phyloP scores from a whole-genome alignment of 2,113 vertebrate species.

The Channa argus region DNA sequence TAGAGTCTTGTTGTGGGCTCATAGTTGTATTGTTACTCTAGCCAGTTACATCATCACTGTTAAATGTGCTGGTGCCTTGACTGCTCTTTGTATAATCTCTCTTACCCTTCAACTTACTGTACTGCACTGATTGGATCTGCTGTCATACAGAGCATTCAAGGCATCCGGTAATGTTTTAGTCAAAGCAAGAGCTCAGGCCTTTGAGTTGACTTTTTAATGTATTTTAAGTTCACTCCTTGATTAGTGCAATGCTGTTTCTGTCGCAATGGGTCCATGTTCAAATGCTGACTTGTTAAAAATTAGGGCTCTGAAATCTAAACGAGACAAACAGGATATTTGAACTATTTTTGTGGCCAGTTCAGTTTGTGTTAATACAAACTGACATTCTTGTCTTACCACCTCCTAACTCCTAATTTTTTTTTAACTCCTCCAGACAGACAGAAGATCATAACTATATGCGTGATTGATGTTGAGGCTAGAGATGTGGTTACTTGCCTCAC shows the following conservation, averaged over 20 bases:
- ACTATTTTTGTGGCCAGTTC: neutral
- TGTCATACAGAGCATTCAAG: constrained; percentile 67
- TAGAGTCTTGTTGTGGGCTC: constrained; percentile 25
- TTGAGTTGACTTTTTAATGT: constrained; percentile 10
- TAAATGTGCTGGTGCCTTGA: constrained; percentile 82
- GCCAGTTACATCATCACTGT: constrained; percentile 74
- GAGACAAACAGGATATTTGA: neutral
- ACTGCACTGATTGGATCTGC: constrained; percentile 73
- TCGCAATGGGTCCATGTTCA: neutral
- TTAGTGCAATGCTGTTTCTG: neutral
- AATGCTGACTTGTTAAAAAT: neutral
- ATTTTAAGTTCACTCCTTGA: constrained; percentile 21
- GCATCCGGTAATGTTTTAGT: constrained; percentile 63
- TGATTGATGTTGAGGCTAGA: constrained; percentile 84
- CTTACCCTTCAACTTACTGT: constrained; percentile 39
- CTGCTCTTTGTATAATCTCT: constrained; percentile 78
- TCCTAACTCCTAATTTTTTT: constrained; percentile 3
- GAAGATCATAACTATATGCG: constrained; percentile 90
- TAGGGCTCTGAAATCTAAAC: neutral
- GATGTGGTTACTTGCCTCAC: constrained; percentile 86
- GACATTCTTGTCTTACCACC: neutral
- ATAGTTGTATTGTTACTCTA: constrained; percentile 63
- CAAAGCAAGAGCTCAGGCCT: constrained; percentile 52
- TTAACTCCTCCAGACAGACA: constrained; percentile 79
- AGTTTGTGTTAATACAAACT: neutral